Percentiles rank a stretch among this genome's conserved stretches.
Evolutionary conservation across 2,113 vertebrate species (phyloP).

Genomic region (Dendrocopos noguchii): DNA sequence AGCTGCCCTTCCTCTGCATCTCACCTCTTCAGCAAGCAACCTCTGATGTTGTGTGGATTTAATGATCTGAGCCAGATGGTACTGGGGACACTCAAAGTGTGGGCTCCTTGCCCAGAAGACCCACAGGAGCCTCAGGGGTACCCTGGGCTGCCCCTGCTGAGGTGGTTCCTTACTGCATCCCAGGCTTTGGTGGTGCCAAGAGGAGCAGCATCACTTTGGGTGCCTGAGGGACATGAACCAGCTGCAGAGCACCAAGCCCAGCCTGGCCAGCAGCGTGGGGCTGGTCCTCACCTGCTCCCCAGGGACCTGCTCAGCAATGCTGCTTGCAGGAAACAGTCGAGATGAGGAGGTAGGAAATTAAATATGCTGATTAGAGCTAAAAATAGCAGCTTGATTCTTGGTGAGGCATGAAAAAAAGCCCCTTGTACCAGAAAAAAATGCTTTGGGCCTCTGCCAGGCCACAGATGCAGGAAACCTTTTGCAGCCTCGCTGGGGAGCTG

Average conservation of each 20-base stretch:
- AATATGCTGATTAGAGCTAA: conserved; percentile 63
- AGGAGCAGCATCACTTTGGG: rapidly evolving
- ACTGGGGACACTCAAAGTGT: background rate
- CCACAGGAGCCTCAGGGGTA: rapidly evolving
- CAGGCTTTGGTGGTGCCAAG: background rate
- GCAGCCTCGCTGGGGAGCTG: conserved; percentile 5
- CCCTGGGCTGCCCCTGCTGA: background rate
- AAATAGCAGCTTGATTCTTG: conserved; percentile 48
- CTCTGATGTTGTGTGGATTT: background rate
- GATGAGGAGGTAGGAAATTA: conserved; percentile 57
- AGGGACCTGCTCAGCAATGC: background rate
- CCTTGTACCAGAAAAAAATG: conserved; percentile 28
- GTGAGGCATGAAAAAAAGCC: conserved; percentile 38
- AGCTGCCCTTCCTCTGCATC: background rate
- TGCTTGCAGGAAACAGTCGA: background rate
- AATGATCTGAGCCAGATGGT: background rate
- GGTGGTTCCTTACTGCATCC: rapidly evolving
- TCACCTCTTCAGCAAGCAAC: background rate
- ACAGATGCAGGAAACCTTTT: conserved; percentile 1
- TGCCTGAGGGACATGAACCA: background rate
- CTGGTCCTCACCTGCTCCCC: background rate
- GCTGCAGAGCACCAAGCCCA: background rate
- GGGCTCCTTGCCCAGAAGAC: background rate
- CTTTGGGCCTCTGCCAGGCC: conserved; percentile 44
- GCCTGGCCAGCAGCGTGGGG: background rate